Base-by-base conservation (phyloP, 2,888 invertebrate genomes). In the Pollenia labialis region DNA sequence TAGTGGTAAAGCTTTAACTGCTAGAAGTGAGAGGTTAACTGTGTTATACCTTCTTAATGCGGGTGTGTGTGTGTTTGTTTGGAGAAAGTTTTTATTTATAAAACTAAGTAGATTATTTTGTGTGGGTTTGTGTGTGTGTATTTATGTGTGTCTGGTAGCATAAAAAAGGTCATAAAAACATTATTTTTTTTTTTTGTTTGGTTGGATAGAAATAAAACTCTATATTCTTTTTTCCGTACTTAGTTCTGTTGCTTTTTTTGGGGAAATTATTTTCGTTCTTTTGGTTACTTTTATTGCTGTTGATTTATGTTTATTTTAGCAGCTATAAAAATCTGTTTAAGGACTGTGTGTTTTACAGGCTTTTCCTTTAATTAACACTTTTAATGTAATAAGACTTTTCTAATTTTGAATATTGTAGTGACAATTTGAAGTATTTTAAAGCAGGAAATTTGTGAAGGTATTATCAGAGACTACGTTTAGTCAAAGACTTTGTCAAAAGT, bases 1-100 rank as follows among this genome's bases (percentile, higher is more conserved):
- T 42, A 40, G 16, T n/a, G 6, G 12, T 52, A 60, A 1, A 32
- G 58, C n/a, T 60, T 89, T 90, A 89, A 88, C 89, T 88, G 87
- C 69, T 83, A 83, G 89, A 81, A 58, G 44, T 66, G 60, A 76
- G 42, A 69, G 77, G 77, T 84, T 84, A 91, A 85, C 14, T 75
- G 60, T 66, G n/a, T 66, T 52, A 11, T 11, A 11, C 8, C 16
- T 3, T 66, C 40, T 54, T n/a, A 32, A 83, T 87, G 12, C 32
- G 68, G 14, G 18, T 54, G 64, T 52, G 18, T 52, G 40, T 54
- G 14, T 44, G 50, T 48, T 44, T 12, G 14, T 46, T 46, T 23
- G 46, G 32, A 52, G 50, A 50, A 42, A 11, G 46, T 62, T 52
- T 40, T 14, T 52, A 32, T n/a, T 44, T 11, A 52, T 42, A 69